Percentiles rank a stretch among this genome's conserved stretches.
Evolutionary conservation across 2,113 vertebrate genomes (phyloP).

Genomic region (Zapus hudsonius): DNA sequence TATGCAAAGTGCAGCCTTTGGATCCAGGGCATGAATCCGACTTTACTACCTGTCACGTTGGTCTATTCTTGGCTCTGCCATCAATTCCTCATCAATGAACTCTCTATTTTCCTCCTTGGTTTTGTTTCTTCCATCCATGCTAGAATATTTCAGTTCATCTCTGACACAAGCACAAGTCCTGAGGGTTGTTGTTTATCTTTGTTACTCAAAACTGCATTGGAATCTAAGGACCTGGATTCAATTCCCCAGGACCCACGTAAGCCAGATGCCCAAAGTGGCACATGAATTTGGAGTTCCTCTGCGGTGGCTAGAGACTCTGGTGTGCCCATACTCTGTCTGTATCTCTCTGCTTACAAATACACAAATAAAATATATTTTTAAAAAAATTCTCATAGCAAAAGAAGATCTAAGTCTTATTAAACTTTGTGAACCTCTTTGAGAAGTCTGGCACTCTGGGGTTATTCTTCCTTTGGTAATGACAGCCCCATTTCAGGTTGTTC

Average conservation of each 20-base stretch:
- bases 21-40: neutral
- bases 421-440: neutral
- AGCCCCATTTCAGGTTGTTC: neutral
- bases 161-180: neutral
- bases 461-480: neutral
- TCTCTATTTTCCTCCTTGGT: neutral
- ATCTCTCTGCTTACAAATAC: too few species aligned
- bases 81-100: neutral
- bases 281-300: too few species aligned
- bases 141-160: neutral
- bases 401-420: neutral
- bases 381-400: neutral
- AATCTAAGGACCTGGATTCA: too few species aligned
- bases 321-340: too few species aligned
- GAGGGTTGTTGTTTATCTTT: neutral
- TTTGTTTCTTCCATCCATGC: neutral
- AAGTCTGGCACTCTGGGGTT: fast-evolving
- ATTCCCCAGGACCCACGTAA: too few species aligned
- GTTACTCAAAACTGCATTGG: neutral
- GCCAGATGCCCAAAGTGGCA: too few species aligned
- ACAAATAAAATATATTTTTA: too few species aligned
- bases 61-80: neutral
- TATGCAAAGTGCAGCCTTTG: neutral
- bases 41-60: neutral
- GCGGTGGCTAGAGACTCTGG: too few species aligned